phyloP scores from a whole-genome alignment of 64 coral and sea anemone species.

The Montipora sp. region DNA sequence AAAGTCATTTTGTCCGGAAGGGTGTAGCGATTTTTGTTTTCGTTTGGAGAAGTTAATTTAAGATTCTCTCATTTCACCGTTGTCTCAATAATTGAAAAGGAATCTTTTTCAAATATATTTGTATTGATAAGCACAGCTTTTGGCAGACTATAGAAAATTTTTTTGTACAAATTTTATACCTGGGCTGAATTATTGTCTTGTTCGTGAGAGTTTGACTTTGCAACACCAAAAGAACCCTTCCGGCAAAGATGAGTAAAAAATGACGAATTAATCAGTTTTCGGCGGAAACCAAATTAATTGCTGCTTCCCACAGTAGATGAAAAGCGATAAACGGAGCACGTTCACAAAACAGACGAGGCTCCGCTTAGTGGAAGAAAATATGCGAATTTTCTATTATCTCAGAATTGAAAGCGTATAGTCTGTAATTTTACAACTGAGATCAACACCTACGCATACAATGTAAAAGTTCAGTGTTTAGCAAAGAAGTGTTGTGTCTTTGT shows the following conservation, averaged over 20 bases:
- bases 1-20: slow-evolving; percentile 36
- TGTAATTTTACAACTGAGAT: no score
- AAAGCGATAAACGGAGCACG: background rate
- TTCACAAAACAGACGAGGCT: slow-evolving; percentile 1
- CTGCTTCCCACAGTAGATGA: background rate
- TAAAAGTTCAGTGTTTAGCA: no score
- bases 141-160: background rate
- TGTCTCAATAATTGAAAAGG: background rate
- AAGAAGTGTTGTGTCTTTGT: no score
- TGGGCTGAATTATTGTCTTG: background rate
- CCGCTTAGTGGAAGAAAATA: no score
- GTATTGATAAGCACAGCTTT: slow-evolving; percentile 12
- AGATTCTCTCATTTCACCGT: background rate
- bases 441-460: no score
- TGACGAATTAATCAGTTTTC: slow-evolving; percentile 36
- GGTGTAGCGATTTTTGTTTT: slow-evolving; percentile 20
- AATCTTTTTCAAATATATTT: background rate
- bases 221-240: slow-evolving; percentile 15
- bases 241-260: slow-evolving; percentile 40
- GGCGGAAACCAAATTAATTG: slow-evolving; percentile 2
- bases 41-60: background rate
- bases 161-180: background rate
- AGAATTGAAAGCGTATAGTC: no score
- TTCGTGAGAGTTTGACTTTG: slow-evolving; percentile 22
- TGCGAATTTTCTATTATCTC: no score